Evolutionary conservation across 2,113 vertebrate genomes (phyloP), one percentile per base, ranked within the genome.

Genomic region (Channa argus): DNA sequence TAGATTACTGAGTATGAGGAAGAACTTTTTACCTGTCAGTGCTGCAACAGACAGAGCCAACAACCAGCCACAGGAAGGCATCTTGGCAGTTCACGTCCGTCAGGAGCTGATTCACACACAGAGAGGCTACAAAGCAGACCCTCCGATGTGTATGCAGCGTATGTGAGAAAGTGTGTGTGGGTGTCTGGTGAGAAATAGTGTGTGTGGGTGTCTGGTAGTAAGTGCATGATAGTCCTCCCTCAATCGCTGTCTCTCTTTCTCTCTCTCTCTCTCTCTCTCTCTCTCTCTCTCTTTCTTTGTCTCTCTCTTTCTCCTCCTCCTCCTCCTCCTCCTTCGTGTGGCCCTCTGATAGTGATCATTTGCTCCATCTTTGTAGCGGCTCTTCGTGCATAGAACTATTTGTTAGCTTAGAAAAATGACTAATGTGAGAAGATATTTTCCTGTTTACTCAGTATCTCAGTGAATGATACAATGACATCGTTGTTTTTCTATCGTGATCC

Each of bases 11-110:
- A 62, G 9, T 6, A 78, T 58, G 65, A 63, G 78, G 50, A 82
- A 37, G 33, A 86, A 83, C 74, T 81, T 86, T 84, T 79, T 80
- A 94, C 94, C 94, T 92, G 75, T 72, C 2, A 93, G 64, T 51
- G 83, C 84, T 45, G 84, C 76, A 55, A 93, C 63, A 73, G 64
- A 86, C 3, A 91, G 77, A 81, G 83, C 79, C 86, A 92, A 59
- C 65, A 92, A 54, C 91, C 91, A 92, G 52, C 71, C 51, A 58
- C 39, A 78, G 58, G 71, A 79, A 49, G 77, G 71, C 94, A 94
- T 94, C 77, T 75, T 86, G 79, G 63, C 58, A 72, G 73, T 13
- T 44, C 10, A 39, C 78, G 74, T 60, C 77, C 59, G 65, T 76
- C 84, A 61, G 50, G 13, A 79, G 11, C 74, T 62, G 77, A 88